Base-by-base conservation (phyloP, 1,140 invertebrate genomes). In the Helicorthomorpha holstii region DNA sequence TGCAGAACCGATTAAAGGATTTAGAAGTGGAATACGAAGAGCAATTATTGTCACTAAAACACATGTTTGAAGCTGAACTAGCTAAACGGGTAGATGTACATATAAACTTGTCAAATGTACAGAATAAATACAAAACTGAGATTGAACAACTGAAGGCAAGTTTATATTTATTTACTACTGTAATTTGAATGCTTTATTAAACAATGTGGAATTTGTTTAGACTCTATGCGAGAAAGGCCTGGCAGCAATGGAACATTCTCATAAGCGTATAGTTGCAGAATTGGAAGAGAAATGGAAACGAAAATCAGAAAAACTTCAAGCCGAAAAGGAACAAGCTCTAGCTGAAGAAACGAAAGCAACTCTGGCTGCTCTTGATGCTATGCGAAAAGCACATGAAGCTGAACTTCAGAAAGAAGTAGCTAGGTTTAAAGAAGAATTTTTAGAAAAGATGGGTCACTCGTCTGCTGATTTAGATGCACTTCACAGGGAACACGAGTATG, bases 341-440 rank as follows among this genome's bases (percentile, higher is more conserved):
- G 84, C 83, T 16, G 86, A 91, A 66, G 87, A 92, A 69, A 90
- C 86, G 3, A 83, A 88, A 65, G 71, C 71, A 4, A 73, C 71
- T 4, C 56, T 71, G 27, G 66, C 69, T 51, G 88, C 89, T 16
- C 67, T 94, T 50, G 89, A 94, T 66, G 87, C 86, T 2, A 90
- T 94, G 81, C 75, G 85, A 41, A 90, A 92, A 66, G 87, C 87
- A 1, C 89, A 94, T 65, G 85, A 92, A 68, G 83, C 80, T 56
- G 88, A 94, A 64, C 82, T 93, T 23, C 81, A 89, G 59, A 78
- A 81, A 47, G 84, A 92, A 69, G 82, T 90, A 14, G 74, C 82
- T 16, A 84, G 83, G 63, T 89, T 90, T 64, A 89, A 90, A 63
- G 73, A 82, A 50, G 84, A 89, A 63, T 88, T 86, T 61, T 55